A percentile compares a stretch with the other conserved stretches of the same genome.
Evolutionary conservation across 2,797 vertebrate species (phyloP).

Genomic region (Sylvia borin): DNA sequence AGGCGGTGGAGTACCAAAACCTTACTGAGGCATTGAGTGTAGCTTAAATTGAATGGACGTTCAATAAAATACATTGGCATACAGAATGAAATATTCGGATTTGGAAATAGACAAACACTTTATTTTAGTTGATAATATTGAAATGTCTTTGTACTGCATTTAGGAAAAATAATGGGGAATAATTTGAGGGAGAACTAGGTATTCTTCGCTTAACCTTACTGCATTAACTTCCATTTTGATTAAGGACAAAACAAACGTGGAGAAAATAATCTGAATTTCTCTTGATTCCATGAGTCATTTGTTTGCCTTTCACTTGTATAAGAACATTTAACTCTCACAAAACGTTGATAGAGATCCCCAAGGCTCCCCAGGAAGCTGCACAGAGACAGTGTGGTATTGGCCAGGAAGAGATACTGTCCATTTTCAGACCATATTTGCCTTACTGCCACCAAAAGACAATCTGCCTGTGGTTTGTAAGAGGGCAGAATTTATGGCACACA

Average conservation of each 20-base stretch:
- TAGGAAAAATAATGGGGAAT: neutral
- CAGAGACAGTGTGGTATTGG: neutral
- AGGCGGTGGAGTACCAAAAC: neutral
- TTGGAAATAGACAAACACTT: neutral
- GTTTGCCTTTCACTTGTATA: neutral
- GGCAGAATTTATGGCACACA: neutral
- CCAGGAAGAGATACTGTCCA: neutral
- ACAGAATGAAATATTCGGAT: neutral
- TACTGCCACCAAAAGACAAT: neutral
- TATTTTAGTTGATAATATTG: neutral
- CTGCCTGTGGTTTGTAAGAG: neutral
- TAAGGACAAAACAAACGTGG: neutral
- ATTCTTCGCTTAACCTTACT: neutral
- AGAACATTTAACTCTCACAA: neutral
- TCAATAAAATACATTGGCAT: neutral
- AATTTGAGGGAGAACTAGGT: neutral
- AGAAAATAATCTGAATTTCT: neutral
- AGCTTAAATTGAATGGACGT: neutral
- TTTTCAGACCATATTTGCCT: neutral
- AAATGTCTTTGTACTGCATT: neutral
- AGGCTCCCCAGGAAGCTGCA: neutral
- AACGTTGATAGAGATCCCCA: neutral
- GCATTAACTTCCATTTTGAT: neutral
- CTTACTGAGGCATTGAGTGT: neutral
- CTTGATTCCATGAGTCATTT: neutral